phyloP scores from a whole-genome alignment of 2,888 invertebrate genomes.

The Eupithecia vulgata region DNA sequence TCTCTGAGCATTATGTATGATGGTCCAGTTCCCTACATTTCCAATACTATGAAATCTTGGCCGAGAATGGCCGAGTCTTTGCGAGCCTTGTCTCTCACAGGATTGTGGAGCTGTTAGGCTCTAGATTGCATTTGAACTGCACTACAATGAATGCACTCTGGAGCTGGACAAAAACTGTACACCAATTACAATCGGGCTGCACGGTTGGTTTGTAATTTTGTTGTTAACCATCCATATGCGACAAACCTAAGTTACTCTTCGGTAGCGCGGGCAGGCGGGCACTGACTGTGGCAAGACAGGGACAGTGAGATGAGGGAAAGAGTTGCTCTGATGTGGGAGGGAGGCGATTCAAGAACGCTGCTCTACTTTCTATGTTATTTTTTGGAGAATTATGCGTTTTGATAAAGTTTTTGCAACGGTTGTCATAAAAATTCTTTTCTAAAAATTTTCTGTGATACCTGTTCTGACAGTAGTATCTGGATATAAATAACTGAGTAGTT shows the following conservation, averaged over 20 bases:
- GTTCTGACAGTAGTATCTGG: neutral
- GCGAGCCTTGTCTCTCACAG: no score
- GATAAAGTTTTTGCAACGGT: conserved; percentile 27
- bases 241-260: conserved; percentile 71
- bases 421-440: neutral
- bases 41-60: no score
- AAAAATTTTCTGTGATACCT: neutral
- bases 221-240: conserved; percentile 53
- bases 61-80: no score
- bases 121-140: no score
- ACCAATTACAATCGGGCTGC: no score
- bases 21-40: neutral
- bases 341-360: conserved; percentile 75
- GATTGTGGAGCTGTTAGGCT: no score
- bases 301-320: conserved; percentile 71
- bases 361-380: conserved; percentile 56
- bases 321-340: conserved; percentile 73
- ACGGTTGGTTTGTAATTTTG: no score
- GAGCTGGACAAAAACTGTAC: no score
- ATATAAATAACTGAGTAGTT: neutral
- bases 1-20: no score
- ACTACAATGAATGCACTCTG: no score
- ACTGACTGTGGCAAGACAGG: conserved; percentile 75
- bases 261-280: conserved; percentile 73
- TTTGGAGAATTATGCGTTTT: conserved; percentile 44